A percentile compares a stretch with the other conserved stretches of the same genome.
Evolutionary conservation across 1,140 invertebrate genomes (phyloP).

Genomic region (Paralvinella palmiformis): DNA sequence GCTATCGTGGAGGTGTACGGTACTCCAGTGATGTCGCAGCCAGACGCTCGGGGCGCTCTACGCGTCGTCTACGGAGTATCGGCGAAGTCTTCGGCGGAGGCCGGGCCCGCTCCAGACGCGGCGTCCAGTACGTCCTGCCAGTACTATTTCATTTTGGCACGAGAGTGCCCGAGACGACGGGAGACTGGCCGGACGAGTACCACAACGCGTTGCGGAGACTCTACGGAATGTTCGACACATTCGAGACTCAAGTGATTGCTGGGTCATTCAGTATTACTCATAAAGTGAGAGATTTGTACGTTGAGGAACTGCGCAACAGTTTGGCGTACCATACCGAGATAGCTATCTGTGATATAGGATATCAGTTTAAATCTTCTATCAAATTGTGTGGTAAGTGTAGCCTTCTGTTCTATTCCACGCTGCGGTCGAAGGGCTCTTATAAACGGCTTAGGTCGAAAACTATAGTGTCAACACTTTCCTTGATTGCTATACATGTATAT

Average conservation of each 20-base stretch:
- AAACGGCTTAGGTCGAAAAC: too few species aligned
- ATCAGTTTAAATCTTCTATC: slow-evolving; percentile 9
- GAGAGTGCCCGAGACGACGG: not conserved
- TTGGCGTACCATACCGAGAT: not conserved
- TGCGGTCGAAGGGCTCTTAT: too few species aligned
- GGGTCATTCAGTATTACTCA: not conserved
- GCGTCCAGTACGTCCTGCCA: not conserved
- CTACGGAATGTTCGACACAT: slow-evolving; percentile 12
- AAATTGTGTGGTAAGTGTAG: slow-evolving; percentile 11
- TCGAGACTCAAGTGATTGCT: slow-evolving; percentile 1
- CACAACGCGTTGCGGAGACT: slow-evolving; percentile 8
- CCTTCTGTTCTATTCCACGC: too few species aligned
- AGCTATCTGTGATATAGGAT: slow-evolving; percentile 15
- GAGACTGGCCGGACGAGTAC: slow-evolving; percentile 16
- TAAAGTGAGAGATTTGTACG: not conserved
- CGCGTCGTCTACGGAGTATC: not conserved
- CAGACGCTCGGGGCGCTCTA: not conserved
- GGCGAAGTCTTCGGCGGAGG: not conserved
- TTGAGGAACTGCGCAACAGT: not conserved
- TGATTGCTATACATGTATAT: too few species aligned
- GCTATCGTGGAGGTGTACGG: not conserved
- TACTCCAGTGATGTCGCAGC: not conserved
- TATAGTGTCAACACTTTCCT: too few species aligned
- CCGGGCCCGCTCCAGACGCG: not conserved
- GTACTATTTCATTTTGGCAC: slow-evolving; percentile 11